phyloP scores from a whole-genome alignment of 2,888 invertebrate genomes.

The Prosapia bicincta region DNA sequence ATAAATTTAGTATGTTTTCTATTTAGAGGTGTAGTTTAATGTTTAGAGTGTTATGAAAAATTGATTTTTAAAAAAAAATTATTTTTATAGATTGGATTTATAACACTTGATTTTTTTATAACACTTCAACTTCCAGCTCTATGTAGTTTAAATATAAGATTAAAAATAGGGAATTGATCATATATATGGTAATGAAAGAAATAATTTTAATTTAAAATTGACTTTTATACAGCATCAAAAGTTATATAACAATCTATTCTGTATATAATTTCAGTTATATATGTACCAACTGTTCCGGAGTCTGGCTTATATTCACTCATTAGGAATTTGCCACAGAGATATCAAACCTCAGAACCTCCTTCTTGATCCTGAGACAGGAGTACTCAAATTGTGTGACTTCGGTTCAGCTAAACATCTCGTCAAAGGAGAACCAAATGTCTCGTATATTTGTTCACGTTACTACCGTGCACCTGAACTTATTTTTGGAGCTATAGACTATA shows the following conservation, averaged over 20 bases:
- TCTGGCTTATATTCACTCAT: conserved; percentile 97
- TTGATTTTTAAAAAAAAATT: too few species aligned
- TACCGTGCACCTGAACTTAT: conserved; percentile 99
- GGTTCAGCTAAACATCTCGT: conserved; percentile 98
- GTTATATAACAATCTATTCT: too few species aligned
- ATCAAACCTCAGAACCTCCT: conserved; percentile 99
- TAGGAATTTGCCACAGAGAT: conserved; percentile 99
- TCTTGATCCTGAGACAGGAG: conserved; percentile 95
- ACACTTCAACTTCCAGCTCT: too few species aligned
- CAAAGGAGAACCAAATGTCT: conserved; percentile 96
- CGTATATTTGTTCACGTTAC: conserved; percentile 99
- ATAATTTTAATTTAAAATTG: too few species aligned
- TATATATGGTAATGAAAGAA: too few species aligned
- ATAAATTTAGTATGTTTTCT: too few species aligned
- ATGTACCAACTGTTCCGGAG: conserved; percentile 99
- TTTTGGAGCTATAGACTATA: conserved; percentile 98
- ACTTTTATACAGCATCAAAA: not conserved
- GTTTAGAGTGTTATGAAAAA: too few species aligned
- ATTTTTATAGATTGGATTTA: too few species aligned
- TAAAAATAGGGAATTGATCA: too few species aligned
- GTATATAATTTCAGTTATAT: conserved; percentile 68
- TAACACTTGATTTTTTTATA: too few species aligned
- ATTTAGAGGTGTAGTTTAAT: too few species aligned
- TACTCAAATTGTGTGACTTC: conserved; percentile 98
- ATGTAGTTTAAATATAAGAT: too few species aligned